Percentiles rank a stretch among this genome's conserved stretches.
These are phyloP conservation scores for Ginglymostoma cirratum DNA, from an alignment of 2,113 vertebrate genomes.

Conservation along the genomic window DNA sequence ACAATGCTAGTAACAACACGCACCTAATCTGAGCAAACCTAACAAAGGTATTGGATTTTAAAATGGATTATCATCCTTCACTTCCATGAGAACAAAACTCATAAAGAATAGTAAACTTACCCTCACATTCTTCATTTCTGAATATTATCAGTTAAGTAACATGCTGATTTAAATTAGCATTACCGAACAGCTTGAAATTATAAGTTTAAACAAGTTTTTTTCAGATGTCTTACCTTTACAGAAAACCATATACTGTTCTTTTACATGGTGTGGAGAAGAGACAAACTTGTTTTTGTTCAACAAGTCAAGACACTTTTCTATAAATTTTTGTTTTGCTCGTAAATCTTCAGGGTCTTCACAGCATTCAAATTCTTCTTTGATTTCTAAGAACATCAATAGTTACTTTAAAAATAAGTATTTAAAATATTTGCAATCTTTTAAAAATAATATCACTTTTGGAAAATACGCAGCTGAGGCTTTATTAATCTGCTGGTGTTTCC, in stretches of 20 bases:
- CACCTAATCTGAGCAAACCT: background rate
- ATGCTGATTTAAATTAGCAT: background rate
- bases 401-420: background rate
- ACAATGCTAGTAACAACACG: background rate
- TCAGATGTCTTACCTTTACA: constrained; percentile 41
- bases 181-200: background rate
- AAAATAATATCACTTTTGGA: background rate
- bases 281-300: constrained; percentile 11
- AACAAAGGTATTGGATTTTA: background rate
- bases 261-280: background rate
- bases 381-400: background rate
- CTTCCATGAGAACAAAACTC: background rate
- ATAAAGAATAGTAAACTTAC: background rate
- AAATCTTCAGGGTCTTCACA: constrained; percentile 26
- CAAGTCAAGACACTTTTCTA: constrained; percentile 29
- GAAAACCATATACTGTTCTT: background rate
- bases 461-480: background rate
- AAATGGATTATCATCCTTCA: background rate
- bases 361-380: constrained; percentile 38
- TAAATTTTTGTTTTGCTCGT: background rate
- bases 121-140: too few relatives aligned
- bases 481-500: background rate
- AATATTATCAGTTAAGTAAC: background rate
- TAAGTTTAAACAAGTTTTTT: background rate
- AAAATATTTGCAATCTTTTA: background rate